Evolutionary conservation across 53 echinoderm and acorn worm genomes (phyloP), one percentile per base, ranked within the genome.

Genomic region (Echinometra lucunter): DNA sequence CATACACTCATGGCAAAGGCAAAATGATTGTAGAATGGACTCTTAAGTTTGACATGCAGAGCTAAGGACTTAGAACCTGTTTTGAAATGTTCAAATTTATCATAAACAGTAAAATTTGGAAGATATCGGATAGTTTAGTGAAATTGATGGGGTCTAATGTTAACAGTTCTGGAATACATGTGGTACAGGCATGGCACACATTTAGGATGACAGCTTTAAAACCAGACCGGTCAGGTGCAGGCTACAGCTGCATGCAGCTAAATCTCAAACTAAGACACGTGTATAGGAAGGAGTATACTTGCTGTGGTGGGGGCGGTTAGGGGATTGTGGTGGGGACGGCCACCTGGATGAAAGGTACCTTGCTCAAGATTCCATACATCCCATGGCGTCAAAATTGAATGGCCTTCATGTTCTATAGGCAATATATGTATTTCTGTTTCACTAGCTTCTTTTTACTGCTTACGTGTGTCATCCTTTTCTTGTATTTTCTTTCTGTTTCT

Each of bases 181-280:
- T 85, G 85, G 45, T 49, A n/a, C 1, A 47, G 28, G 49, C 27
- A 47, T 85, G 85, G 49, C 28, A 28, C 45, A 78, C 42, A 78
- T 42, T 72, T 78, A 42, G 17, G 42, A 78, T 78, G 40, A 38
- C 42, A 78, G 45, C 49, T 85, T n/a, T 15, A 0, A 30, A 49
- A 49, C 16, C 85, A 85, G n/a, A 85, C 45, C n/a, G 28, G 49
- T 85, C 85, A 85, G 85, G 85, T 85, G 85, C 85, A 85, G 85
- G 45, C 53, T 85, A 49, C 78, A 78, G 78, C 85, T 85, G 85
- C 85, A 49, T 85, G 85, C 85, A 49, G 15, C 23, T 49, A 45
- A 85, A 85, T 49, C 85, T 85, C 85, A 47, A 49, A 53, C 49
- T 85, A 2, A 16, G 28, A 85, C 85, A 85, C 81, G 30, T 81